Percentiles rank a stretch among this genome's conserved stretches.
Conservation (phyloP, 2,113 vertebrate genomes). For the Serilophus lunatus region DNA sequence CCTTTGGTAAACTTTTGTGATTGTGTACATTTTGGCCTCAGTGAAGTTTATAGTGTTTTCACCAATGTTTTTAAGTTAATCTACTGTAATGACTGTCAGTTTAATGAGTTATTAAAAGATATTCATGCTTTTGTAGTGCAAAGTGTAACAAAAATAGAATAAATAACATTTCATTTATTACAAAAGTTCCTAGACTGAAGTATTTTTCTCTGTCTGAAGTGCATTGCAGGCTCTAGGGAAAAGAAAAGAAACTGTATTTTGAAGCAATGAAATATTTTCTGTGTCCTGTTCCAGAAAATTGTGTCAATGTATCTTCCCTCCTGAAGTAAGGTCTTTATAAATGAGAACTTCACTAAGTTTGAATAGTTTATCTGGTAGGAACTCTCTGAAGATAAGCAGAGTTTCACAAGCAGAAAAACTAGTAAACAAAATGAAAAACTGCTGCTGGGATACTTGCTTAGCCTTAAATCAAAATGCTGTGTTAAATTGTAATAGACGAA, state of each 20-base stretch:
- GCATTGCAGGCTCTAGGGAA: neutral
- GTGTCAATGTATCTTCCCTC: neutral
- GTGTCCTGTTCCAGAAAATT: neutral
- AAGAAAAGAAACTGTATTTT: neutral
- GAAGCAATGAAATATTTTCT: neutral
- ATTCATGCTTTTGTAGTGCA: constrained; percentile 59
- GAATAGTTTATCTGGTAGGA: neutral
- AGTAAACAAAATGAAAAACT: neutral
- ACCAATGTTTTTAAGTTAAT: constrained; percentile 55
- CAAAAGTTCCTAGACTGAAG: constrained; percentile 17
- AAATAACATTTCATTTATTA: constrained; percentile 23
- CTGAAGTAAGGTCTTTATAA: neutral
- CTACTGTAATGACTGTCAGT: constrained; percentile 63
- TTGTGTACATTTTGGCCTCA: neutral
- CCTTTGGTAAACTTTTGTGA: constrained; percentile 70
- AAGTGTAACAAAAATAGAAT: constrained; percentile 38
- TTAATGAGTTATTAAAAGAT: constrained; percentile 72
- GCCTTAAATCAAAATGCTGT: neutral
- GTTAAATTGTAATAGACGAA: neutral
- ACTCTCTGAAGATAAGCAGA: neutral
- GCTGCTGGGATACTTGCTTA: neutral
- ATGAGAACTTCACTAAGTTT: neutral
- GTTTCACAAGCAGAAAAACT: neutral
- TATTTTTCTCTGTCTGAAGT: constrained; percentile 7
- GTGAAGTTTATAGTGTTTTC: constrained; percentile 18